Percentiles rank a stretch among this genome's conserved stretches.
Conservation (phyloP, 2,113 vertebrate genomes). For the Xenopus borealis region DNA sequence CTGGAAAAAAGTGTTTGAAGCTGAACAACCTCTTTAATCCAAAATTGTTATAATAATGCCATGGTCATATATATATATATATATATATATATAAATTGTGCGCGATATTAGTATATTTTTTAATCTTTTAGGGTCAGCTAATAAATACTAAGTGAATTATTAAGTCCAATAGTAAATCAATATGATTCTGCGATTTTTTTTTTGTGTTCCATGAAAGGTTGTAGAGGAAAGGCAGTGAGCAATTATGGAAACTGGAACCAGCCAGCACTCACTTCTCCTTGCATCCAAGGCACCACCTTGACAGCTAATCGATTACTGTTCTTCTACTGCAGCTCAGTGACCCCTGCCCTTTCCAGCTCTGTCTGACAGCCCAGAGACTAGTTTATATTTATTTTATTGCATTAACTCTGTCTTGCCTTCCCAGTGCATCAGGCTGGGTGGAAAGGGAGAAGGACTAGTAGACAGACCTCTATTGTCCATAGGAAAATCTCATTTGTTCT, state of each 20-base stretch:
- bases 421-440: slow-evolving; percentile 9
- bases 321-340: slow-evolving; percentile 79
- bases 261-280: slow-evolving; percentile 85
- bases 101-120: slow-evolving; percentile 72
- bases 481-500: not conserved
- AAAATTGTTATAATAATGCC: slow-evolving; percentile 72
- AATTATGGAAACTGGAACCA: slow-evolving; percentile 90
- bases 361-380: slow-evolving; percentile 88
- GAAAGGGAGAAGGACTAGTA: slow-evolving; percentile 8
- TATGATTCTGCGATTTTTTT: slow-evolving; percentile 79
- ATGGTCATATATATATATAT: slow-evolving; percentile 77
- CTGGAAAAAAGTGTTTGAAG: too few species aligned
- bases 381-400: slow-evolving; percentile 89
- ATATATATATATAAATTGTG: slow-evolving; percentile 70
- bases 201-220: slow-evolving; percentile 83
- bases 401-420: slow-evolving; percentile 78
- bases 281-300: slow-evolving; percentile 86
- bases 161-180: slow-evolving; percentile 82
- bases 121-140: slow-evolving; percentile 86
- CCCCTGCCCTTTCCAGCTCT: slow-evolving; percentile 83
- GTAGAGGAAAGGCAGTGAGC: slow-evolving; percentile 81
- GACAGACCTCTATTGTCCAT: slow-evolving; percentile 21
- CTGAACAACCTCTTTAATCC: slow-evolving; percentile 33
- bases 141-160: slow-evolving; percentile 89
- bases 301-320: slow-evolving; percentile 99